A percentile compares a stretch with the other conserved stretches of the same genome.
Conservation (phyloP, 1,140 invertebrate genomes). For the Drosophila baimaii region DNA sequence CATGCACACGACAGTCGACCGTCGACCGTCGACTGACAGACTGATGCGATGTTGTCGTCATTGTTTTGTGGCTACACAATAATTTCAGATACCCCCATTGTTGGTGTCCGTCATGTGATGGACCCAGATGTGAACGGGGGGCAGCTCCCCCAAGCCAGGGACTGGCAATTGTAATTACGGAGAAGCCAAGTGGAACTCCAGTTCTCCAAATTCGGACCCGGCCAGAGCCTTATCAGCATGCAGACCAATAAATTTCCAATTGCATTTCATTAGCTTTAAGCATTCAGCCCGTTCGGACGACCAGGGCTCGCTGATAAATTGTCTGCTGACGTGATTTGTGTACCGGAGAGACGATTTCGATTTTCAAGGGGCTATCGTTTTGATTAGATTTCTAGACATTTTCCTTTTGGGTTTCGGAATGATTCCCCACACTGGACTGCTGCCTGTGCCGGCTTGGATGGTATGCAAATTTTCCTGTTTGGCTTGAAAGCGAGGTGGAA, state of each 20-base stretch:
- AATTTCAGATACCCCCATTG: conserved; percentile 51
- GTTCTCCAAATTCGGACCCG: conserved; percentile 17
- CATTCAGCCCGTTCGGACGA: conserved; percentile 16
- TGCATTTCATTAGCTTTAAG: conserved; percentile 59
- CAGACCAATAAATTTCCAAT: conserved; percentile 60
- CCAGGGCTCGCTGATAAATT: conserved; percentile 56
- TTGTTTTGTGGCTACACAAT: conserved; percentile 52
- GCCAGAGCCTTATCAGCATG: conserved; percentile 37
- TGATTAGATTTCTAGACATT: conserved; percentile 52
- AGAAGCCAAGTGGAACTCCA: conserved; percentile 51
- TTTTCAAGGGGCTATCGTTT: conserved; percentile 47
- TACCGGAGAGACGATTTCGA: conserved; percentile 25
- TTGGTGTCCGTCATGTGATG: conserved; percentile 52
- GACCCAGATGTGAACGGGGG: conserved; percentile 27
- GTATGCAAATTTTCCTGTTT: conserved; percentile 57
- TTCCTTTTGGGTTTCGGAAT: conserved; percentile 18
- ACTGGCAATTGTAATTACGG: conserved; percentile 51
- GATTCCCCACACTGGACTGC: conserved; percentile 24
- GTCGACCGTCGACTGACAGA: conserved; percentile 35
- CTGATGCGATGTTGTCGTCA: conserved; percentile 53
- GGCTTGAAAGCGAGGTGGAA: conserved; percentile 46
- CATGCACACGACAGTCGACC: conserved; percentile 52
- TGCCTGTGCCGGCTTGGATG: conserved; percentile 14
- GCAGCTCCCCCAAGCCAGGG: conserved; percentile 14
- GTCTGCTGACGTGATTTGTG: conserved; percentile 61